These are phyloP conservation scores for Nettapus auritus DNA, from an alignment of 2,113 vertebrate genomes.

Conservation along the genomic window DNA sequence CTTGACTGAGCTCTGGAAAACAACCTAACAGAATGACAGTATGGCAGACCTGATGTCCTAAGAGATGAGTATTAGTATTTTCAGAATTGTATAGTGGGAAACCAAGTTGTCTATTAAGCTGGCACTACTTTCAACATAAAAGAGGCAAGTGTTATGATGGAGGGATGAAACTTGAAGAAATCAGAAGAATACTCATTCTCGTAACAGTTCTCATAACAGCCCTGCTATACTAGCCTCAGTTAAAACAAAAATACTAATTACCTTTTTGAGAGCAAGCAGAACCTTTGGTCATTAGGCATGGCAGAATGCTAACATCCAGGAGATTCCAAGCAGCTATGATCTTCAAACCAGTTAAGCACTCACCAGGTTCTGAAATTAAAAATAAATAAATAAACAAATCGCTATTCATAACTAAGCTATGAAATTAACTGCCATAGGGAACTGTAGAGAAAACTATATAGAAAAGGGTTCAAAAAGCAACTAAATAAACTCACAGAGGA, in stretches of 20 bases:
- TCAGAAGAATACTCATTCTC: background rate
- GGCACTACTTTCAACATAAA: background rate
- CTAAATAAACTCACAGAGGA: background rate
- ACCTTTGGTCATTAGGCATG: background rate
- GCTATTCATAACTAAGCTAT: background rate
- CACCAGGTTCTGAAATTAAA: background rate
- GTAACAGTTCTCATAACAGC: background rate
- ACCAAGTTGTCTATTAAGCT: background rate
- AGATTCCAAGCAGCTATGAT: background rate
- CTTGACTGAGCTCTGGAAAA: background rate
- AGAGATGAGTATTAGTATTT: background rate
- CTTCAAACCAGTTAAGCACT: background rate
- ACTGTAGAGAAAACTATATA: background rate
- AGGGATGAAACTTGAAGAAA: background rate
- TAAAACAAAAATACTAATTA: background rate
- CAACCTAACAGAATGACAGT: background rate
- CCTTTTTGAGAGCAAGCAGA: background rate
- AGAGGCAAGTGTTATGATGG: background rate
- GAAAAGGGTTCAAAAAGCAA: background rate
- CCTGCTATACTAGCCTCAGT: background rate
- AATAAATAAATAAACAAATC: background rate
- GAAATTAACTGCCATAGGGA: background rate
- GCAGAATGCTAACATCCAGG: background rate
- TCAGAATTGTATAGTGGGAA: background rate
- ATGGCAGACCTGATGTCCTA: background rate